Percentiles rank a stretch among this genome's conserved stretches.
Evolutionary conservation across 2,113 vertebrate genomes (phyloP).

Genomic region (Dendropsophus ebraccatus): DNA sequence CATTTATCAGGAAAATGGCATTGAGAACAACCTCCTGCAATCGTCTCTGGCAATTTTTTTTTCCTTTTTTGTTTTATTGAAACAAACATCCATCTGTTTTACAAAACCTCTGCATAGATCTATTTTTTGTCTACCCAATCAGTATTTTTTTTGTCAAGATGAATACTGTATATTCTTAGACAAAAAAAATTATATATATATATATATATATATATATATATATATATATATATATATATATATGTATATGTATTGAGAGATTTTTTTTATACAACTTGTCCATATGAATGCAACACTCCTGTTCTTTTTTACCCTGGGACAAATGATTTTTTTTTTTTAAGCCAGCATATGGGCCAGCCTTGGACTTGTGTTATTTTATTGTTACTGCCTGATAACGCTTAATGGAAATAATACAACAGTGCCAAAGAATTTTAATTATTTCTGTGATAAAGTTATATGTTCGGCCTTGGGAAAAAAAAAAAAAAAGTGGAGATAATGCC

Average conservation of each 20-base stretch:
- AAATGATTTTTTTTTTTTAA: slow-evolving; percentile 78
- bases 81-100: slow-evolving; percentile 58
- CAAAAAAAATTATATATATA: too few relatives aligned
- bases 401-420: slow-evolving; percentile 98
- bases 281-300: slow-evolving; percentile 76
- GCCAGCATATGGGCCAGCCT: slow-evolving; percentile 86
- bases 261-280: slow-evolving; percentile 75
- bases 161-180: slow-evolving; percentile 68
- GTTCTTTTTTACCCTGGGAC: slow-evolving; percentile 76
- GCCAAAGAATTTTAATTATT: slow-evolving; percentile 99
- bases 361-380: slow-evolving; percentile 91
- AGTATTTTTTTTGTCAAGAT: slow-evolving; percentile 70
- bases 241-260: too few relatives aligned
- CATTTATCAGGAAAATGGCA: slow-evolving; percentile 51
- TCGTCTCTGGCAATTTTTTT: slow-evolving; percentile 43
- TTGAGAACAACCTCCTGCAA: slow-evolving; percentile 39
- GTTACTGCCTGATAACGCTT: slow-evolving; percentile 96
- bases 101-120: slow-evolving; percentile 62
- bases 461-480: slow-evolving; percentile 97
- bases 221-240: too few relatives aligned
- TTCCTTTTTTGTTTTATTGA: slow-evolving; percentile 20
- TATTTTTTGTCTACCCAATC: slow-evolving; percentile 67
- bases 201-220: too few relatives aligned
- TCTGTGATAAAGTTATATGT: slow-evolving; percentile 99
- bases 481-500: slow-evolving; percentile 95